These are phyloP conservation scores for Aegithalos caudatus DNA, from an alignment of 2,113 vertebrate species.

Conservation along the genomic window DNA sequence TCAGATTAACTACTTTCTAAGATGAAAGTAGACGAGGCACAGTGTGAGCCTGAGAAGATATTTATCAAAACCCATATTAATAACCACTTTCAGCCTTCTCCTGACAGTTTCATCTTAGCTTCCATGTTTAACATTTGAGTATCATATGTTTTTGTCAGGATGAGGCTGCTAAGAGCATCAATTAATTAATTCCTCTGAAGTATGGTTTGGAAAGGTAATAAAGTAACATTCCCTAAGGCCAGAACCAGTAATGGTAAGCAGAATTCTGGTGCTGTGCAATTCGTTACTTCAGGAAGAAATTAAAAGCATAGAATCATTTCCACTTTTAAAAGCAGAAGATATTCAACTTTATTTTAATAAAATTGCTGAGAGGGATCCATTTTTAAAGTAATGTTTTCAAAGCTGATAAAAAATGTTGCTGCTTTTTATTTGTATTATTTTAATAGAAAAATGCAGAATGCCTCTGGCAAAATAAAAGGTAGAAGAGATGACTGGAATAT, in stretches of 20 bases:
- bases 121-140: slow-evolving; percentile 84
- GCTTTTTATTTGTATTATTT: slow-evolving; percentile 28
- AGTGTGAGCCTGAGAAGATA: slow-evolving; percentile 84
- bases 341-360: slow-evolving; percentile 51
- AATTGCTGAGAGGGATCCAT: neutral
- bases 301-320: slow-evolving; percentile 58
- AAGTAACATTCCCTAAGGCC: slow-evolving; percentile 79
- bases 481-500: neutral
- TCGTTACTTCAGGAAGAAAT: slow-evolving; percentile 69
- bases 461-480: slow-evolving; percentile 3
- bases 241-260: slow-evolving; percentile 71
- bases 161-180: slow-evolving; percentile 78
- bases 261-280: slow-evolving; percentile 54
- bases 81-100: slow-evolving; percentile 83
- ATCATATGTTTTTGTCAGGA: slow-evolving; percentile 88
- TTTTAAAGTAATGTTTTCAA: slow-evolving; percentile 15
- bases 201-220: slow-evolving; percentile 80
- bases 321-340: slow-evolving; percentile 24
- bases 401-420: neutral
- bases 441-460: neutral
- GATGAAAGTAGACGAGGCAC: slow-evolving; percentile 84
- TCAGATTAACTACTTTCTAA: slow-evolving; percentile 87
- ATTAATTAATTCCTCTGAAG: slow-evolving; percentile 86
- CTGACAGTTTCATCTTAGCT: slow-evolving; percentile 86
- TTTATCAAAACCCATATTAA: slow-evolving; percentile 90